These are phyloP conservation scores for Deladenus siricidicola DNA, from an alignment of 2,888 invertebrate genomes.

Conservation along the genomic window DNA sequence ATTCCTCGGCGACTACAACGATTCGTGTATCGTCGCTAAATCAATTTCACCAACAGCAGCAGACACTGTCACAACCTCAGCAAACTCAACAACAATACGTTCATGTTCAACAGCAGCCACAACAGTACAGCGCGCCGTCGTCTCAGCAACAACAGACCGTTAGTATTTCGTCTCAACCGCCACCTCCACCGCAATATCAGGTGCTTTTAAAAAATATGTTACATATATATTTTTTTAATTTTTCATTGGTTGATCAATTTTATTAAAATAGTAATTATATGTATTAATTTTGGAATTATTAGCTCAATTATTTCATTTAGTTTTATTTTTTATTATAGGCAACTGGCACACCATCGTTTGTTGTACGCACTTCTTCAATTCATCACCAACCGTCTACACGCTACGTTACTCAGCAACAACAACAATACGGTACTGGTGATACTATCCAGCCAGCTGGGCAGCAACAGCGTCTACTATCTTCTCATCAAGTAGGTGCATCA, in stretches of 20 bases:
- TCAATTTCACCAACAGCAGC: slow-evolving; percentile 10
- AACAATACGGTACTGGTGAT: not conserved
- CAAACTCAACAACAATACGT: slow-evolving; percentile 6
- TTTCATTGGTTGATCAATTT: too few relatives aligned
- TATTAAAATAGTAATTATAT: not conserved
- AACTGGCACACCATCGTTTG: not conserved
- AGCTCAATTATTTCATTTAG: not conserved
- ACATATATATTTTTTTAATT: too few relatives aligned
- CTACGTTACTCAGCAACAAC: not conserved
- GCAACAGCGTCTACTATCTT: not conserved
- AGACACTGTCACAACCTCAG: slow-evolving; percentile 1
- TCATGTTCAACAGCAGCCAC: slow-evolving; percentile 1
- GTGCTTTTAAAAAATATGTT: slow-evolving; percentile 4
- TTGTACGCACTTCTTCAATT: not conserved
- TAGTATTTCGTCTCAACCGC: not conserved
- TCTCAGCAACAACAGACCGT: slow-evolving; percentile 2
- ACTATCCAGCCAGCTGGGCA: not conserved
- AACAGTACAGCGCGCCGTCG: not conserved
- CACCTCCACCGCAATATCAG: not conserved
- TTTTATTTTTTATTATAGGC: not conserved
- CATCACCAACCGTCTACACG: not conserved
- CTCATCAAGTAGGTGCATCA: not conserved
- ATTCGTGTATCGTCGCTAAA: slow-evolving; percentile 7
- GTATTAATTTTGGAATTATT: not conserved
- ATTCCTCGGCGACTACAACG: not conserved